phyloP scores from a whole-genome alignment of 2,113 vertebrate species.

The Sinocyclocheilus anshuiensis region DNA sequence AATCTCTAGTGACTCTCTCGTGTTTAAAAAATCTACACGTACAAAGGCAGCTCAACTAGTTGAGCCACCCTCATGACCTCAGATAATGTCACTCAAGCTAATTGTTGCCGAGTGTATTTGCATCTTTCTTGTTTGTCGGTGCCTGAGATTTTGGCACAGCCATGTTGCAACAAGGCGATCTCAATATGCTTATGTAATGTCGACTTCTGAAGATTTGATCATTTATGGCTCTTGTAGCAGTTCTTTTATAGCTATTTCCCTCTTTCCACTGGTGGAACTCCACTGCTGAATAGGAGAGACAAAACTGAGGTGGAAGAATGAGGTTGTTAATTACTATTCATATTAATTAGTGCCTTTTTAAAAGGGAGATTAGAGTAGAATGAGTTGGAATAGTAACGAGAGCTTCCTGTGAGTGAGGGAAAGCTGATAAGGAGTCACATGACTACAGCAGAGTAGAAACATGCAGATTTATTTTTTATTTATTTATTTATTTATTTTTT shows the following conservation, averaged over 20 bases:
- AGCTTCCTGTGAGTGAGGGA: slow-evolving; percentile 31
- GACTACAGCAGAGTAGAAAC: neutral
- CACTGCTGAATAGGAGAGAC: slow-evolving; percentile 20
- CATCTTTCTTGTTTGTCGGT: neutral
- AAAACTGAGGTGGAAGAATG: slow-evolving; percentile 6
- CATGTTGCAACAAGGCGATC: neutral
- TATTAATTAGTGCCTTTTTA: slow-evolving; percentile 48
- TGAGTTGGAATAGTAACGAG: neutral
- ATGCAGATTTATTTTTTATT: neutral
- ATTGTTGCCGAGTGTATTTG: neutral
- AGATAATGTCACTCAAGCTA: slow-evolving; percentile 16
- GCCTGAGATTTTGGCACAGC: neutral
- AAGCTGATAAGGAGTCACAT: slow-evolving; percentile 39
- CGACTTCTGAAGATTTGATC: slow-evolving; percentile 26
- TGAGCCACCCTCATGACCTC: neutral
- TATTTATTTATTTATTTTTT: no score
- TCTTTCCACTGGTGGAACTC: neutral
- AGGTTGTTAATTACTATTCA: slow-evolving; percentile 43
- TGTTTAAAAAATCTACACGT: neutral
- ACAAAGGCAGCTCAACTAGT: neutral
- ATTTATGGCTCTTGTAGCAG: neutral
- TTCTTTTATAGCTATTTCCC: slow-evolving; percentile 12
- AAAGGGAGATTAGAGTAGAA: slow-evolving; percentile 35
- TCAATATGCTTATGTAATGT: neutral
- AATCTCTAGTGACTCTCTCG: neutral